Evolutionary conservation across 2,113 vertebrate genomes (phyloP), one percentile per base, ranked within the genome.

Genomic region (Pogona vitticeps): DNA sequence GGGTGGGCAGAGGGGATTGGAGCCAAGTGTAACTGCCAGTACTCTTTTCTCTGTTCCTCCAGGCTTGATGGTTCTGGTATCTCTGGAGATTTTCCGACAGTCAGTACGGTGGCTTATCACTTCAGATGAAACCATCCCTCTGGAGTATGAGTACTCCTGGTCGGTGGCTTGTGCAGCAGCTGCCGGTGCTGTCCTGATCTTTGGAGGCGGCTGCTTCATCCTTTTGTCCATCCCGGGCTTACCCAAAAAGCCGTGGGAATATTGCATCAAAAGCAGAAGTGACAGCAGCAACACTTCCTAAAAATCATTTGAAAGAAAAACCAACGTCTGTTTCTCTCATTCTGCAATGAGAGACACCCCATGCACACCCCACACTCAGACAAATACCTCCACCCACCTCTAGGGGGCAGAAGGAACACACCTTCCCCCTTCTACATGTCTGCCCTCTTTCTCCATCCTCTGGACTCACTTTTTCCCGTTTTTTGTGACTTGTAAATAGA

Each of bases 31-130:
- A 10, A 17, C 21, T 67, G 92, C 84, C 82, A 88, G 82, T 72
- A 23, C 70, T 61, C 59, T 81, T 91, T 90, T 90, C 59, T 15
- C 61, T 82, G 67, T 87, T n/a, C 80, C 59, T 84, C 0, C 94
- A 98, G 98, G 98, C 65, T n/a, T 98, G n/a, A 94, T 98, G 95
- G 96, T 98, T 3, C 92, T 98, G 21, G 75, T 97, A 70, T 97
- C 97, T 31, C 92, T 98, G 85, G 91, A 97, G 89, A 91, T 98
- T 52, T 98, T 98, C 95, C 97, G 98, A 90, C 97, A 97, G 86
- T 97, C 98, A 0, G 96, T 98, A 6, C 79, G 92, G 65, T 96
- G 95, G 26, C 90, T 98, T 33, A 87, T 98, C 87, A 93, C 93
- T 90, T 97, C 95, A 3, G 95, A 97, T 76, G 92, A 95, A 91